Evolutionary conservation across 2,888 invertebrate genomes (phyloP).

Genomic region (Drosophila limbata): DNA sequence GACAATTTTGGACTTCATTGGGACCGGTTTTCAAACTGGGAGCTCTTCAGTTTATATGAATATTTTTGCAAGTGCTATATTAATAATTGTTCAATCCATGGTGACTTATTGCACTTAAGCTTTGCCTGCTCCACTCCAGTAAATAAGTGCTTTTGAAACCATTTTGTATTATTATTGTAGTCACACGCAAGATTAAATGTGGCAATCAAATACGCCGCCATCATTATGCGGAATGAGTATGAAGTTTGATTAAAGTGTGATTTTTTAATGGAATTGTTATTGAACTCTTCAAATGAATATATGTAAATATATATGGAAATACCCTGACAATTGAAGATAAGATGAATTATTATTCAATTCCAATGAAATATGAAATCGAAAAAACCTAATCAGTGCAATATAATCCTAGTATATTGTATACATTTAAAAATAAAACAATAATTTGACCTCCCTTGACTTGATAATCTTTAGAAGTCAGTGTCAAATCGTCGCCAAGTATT

Average conservation of each 20-base stretch:
- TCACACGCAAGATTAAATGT: conserved; percentile 36
- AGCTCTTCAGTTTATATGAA: conserved; percentile 17
- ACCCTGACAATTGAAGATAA: conserved; percentile 1
- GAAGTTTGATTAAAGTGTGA: conserved; percentile 10
- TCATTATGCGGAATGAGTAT: conserved; percentile 11
- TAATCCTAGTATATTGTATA: not conserved
- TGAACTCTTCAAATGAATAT: not conserved
- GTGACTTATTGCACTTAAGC: conserved; percentile 8
- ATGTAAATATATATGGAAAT: not conserved
- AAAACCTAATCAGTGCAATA: not conserved
- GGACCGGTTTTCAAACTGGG: conserved; percentile 34
- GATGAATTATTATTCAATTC: not conserved
- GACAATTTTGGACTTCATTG: not conserved
- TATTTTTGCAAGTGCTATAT: conserved; percentile 30
- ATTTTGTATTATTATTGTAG: conserved; percentile 22
- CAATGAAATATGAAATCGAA: not conserved
- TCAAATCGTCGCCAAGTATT: not conserved
- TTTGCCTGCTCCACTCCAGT: conserved; percentile 4
- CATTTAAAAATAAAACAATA: not conserved
- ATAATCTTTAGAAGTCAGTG: conserved; percentile 3
- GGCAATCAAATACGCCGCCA: conserved; percentile 24
- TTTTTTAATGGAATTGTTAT: conserved; percentile 18
- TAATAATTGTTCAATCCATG: conserved; percentile 18
- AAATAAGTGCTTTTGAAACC: conserved; percentile 28
- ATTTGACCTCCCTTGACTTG: conserved; percentile 3